These are phyloP conservation scores for Pachycephus smyrnensis DNA, from an alignment of 2,888 invertebrate genomes.

Conservation along the genomic window DNA sequence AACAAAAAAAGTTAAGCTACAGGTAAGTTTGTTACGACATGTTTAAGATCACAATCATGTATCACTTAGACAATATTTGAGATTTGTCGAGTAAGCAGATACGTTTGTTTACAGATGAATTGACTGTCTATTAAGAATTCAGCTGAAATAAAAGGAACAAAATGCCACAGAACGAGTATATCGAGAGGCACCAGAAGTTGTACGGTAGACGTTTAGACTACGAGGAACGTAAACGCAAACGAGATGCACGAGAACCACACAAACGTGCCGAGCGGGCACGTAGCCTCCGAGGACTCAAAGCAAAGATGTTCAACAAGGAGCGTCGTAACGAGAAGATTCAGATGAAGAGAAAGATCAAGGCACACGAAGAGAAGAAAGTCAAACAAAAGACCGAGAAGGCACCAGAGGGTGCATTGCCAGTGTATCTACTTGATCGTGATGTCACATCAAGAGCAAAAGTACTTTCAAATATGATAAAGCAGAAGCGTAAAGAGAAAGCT, in stretches of 20 bases:
- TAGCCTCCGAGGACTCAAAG: constrained; percentile 94
- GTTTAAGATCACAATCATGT: not conserved
- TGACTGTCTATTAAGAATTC: constrained; percentile 9
- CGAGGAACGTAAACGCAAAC: constrained; percentile 96
- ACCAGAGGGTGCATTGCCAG: constrained; percentile 92
- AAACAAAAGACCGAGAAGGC: constrained; percentile 85
- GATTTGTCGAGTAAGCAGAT: constrained; percentile 1
- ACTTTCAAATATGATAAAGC: constrained; percentile 98
- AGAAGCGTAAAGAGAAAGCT: constrained; percentile 99
- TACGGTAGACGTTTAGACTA: constrained; percentile 97
- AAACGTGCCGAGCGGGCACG: constrained; percentile 91
- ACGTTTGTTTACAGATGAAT: not conserved
- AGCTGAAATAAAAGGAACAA: constrained; percentile 15
- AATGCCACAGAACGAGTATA: constrained; percentile 99
- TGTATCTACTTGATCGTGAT: constrained; percentile 97
- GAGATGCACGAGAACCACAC: constrained; percentile 94
- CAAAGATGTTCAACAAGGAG: constrained; percentile 97
- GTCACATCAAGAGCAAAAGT: constrained; percentile 94
- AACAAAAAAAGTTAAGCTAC: not conserved
- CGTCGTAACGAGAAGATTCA: constrained; percentile 98
- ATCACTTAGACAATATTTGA: not conserved
- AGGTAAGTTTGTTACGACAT: not conserved
- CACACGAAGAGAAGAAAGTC: constrained; percentile 95
- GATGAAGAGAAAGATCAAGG: constrained; percentile 98
- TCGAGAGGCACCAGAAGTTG: constrained; percentile 96